Evolutionary conservation across 2,113 vertebrate species (phyloP).

Genomic region (Kryptolebias marmoratus): DNA sequence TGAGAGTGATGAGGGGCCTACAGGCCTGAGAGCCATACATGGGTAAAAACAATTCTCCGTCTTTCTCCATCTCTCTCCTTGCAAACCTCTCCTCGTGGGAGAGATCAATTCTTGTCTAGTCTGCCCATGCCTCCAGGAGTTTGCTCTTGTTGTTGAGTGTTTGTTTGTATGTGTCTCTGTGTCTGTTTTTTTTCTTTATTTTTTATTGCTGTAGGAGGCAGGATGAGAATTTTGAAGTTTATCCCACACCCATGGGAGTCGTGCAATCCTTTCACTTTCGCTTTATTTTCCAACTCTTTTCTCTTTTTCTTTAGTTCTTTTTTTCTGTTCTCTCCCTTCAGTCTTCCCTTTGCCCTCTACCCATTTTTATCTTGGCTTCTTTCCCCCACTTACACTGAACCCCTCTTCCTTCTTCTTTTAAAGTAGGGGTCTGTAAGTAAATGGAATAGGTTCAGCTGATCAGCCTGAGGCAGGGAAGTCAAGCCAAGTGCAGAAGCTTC

Average conservation of each 20-base stretch:
- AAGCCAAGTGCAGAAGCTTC: slow-evolving; percentile 69
- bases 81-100: slow-evolving; percentile 74
- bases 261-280: slow-evolving; percentile 48
- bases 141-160: slow-evolving; percentile 64
- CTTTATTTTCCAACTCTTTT: slow-evolving; percentile 43
- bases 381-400: slow-evolving; percentile 20
- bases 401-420: slow-evolving; percentile 54
- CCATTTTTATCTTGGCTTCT: slow-evolving; percentile 38
- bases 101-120: slow-evolving; percentile 83
- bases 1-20: slow-evolving; percentile 66
- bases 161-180: slow-evolving; percentile 47
- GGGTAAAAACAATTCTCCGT: slow-evolving; percentile 72
- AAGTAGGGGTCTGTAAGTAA: slow-evolving; percentile 70
- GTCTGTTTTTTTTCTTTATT: slow-evolving; percentile 30
- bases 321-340: slow-evolving; percentile 23
- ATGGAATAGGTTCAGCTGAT: slow-evolving; percentile 75
- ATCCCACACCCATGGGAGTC: slow-evolving; percentile 43
- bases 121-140: slow-evolving; percentile 79
- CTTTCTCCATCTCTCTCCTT: slow-evolving; percentile 50
- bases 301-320: slow-evolving; percentile 20
- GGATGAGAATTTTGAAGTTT: slow-evolving; percentile 61
- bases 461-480: slow-evolving; percentile 71
- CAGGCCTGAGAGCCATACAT: slow-evolving; percentile 70
- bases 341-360: slow-evolving; percentile 55
- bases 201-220: slow-evolving; percentile 54